Evolutionary conservation across 2,888 invertebrate genomes (phyloP), one percentile per base, ranked within the genome.

Genomic region (Netelia fuscicornis): DNA sequence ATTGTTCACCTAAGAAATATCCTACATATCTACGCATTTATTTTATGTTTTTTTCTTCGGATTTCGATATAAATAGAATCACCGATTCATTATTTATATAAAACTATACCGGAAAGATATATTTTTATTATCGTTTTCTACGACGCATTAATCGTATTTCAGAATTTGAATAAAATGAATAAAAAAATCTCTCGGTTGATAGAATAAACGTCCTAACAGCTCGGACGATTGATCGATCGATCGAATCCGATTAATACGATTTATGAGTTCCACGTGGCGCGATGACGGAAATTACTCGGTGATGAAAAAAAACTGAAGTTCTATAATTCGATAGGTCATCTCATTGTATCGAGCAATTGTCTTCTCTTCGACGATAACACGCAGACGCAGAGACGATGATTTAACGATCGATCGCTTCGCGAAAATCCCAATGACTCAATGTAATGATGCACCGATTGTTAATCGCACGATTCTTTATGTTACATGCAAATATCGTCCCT

Each of bases 381-480:
- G 64, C 37, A 2, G 13, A 8, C 13, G 48, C 1, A 60, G n/a
- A 65, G 17, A 71, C 20, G 48, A 64, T 20, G 81, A 58, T 81
- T 71, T 72, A 65, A 11, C 17, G 20, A 65, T 44, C 68, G 54
- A 70, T 54, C 44, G 1, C 17, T 13, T 37, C 25, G 44, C 37
- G 20, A 74, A 30, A 20, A 62, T 74, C 64, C 20, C 20, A 13
- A 62, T 68, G 52, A 67, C 58, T 74, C 65, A 68, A 58, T 81
- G 62, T 70, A 65, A n/a, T 70, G n/a, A 76, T 65, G 44, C 54
- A n/a, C 10, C n/a, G 42, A 5, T 5, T 3, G 30, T 3, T 25
- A 42, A 81, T 64, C 65, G 58, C 11, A 5, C 11, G n/a, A 37
- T 56, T 30, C 9, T 11, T 17, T 17, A 54, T 1, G 58, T 17